A percentile compares a stretch with the other conserved stretches of the same genome.
These are phyloP conservation scores for Brachionus koreanus DNA, from an alignment of 1,140 invertebrate species.

Conservation along the genomic window DNA sequence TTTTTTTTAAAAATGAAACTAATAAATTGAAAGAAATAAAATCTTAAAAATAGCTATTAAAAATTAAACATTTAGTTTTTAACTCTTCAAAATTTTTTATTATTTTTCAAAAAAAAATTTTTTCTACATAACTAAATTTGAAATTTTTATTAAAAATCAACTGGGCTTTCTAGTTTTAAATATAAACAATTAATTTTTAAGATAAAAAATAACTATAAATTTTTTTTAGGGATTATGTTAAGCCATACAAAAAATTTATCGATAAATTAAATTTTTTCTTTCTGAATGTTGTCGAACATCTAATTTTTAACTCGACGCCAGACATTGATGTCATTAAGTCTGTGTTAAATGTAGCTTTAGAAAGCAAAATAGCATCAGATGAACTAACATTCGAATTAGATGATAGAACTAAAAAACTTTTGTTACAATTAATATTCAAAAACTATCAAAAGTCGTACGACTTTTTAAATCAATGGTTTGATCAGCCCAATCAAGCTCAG, in stretches of 20 bases:
- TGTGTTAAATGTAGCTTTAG: neutral
- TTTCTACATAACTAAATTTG: too few species aligned
- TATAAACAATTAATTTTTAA: too few species aligned
- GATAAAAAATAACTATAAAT: neutral
- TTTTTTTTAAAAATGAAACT: too few species aligned
- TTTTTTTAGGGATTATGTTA: neutral
- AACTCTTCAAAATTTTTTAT: too few species aligned
- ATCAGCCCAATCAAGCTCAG: neutral
- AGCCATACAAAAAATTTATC: neutral
- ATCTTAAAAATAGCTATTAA: too few species aligned
- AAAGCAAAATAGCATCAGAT: neutral
- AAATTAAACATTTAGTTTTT: too few species aligned
- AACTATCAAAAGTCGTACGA: neutral
- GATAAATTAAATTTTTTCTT: neutral
- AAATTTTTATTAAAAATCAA: too few species aligned
- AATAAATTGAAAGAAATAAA: too few species aligned
- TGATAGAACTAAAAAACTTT: neutral
- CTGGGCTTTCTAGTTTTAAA: too few species aligned
- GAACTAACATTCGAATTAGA: neutral
- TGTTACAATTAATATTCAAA: neutral
- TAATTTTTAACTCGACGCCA: neutral
- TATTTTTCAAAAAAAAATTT: too few species aligned
- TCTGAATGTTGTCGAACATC: neutral
- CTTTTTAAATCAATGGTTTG: conserved; percentile 14
- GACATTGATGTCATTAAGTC: neutral